Base-by-base conservation (phyloP, 2,888 invertebrate genomes). In the Tetragonula carbonaria region DNA sequence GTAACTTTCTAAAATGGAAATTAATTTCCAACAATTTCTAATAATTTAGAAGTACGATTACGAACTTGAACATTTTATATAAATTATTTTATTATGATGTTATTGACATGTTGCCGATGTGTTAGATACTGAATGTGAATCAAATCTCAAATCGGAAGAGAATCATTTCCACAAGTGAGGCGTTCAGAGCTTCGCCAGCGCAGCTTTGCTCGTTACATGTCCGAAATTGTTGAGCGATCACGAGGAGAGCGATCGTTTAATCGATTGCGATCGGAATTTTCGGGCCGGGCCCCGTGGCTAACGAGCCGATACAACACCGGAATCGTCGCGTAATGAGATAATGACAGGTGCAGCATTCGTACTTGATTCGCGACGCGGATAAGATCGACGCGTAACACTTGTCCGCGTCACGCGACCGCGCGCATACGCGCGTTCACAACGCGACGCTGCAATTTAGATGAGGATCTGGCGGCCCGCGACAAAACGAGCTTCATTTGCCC, bases 291-390 rank as follows among this genome's bases (percentile, higher is more conserved):
- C 13, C 33, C 21, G 62, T 62, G 0, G 55, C 67, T 67, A 81
- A 75, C 78, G 73, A 78, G 53, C 65, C 77, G 71, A 73, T 70
- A 57, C 57, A 18, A 53, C 65, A 8, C 59, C 57, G 80, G 45
- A 81, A 85, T 84, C 78, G 81, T 28, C 28, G 82, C 84, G 88
- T 92, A 92, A 92, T 86, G 85, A 90, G 90, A 88, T 90, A 91
- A 92, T 92, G 92, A 92, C 91, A 92, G 91, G 92, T 91, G 90
- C 87, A 82, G 80, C 87, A 33, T 88, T 88, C 82, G 80, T 88
- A 85, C 81, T 87, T 88, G 86, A 90, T 89, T 91, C 88, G 83
- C 82, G 74, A 53, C 65, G 38, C 63, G 87, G 92, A 92, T 92
- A 90, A 90, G 85, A 91, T 91, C 90, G 73, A 79, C 84, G 77